Evolutionary conservation across 1,140 invertebrate genomes (phyloP), one percentile per base, ranked within the genome.

Genomic region (Phortica variegata): DNA sequence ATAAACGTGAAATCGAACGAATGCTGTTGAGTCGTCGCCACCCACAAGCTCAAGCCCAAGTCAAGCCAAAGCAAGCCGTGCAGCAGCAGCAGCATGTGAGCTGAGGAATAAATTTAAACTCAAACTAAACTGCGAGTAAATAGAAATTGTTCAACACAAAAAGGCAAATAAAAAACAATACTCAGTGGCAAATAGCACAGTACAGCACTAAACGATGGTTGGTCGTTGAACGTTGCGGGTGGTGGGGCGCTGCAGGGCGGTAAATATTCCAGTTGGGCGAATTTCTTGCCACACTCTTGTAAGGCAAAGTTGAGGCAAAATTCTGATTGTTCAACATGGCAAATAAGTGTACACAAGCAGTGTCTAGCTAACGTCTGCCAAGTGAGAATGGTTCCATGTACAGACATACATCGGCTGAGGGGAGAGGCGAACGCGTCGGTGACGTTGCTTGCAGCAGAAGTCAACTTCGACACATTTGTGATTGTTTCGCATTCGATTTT

Each of bases 111-210:
- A 68, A 63, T 68, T 68, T 68, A 68, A 68, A 68, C 54, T 68
- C 63, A 68, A 68, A 69, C 65, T 69, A 68, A 69, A 68, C 60
- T 61, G 65, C 60, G 56, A 68, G 60, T 54, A 68, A 69, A 69
- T 69, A 68, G 65, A 65, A 69, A 69, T 61, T n/a, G n/a, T n/a
- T n/a, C n/a, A n/a, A n/a, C n/a, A 69, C 60, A 61, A 68, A 68
- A 63, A 69, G 65, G 58, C 65, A 68, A 69, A 69, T 52, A 65
- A 70, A 32, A 69, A 69, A 69, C 65, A 69, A 70, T 60, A 62
- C 56, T 45, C 33, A 12, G 31, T 49, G 54, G 46, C 50, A 36
- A 29, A 43, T 43, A 43, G 19, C 4, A 19, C 21, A 42, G 20
- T n/a, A 23, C 40, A 42, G 8, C 21, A 13, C 12, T 36, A n/a